Evolutionary conservation across 1,140 invertebrate genomes (phyloP).

Genomic region (Drosophila lini): DNA sequence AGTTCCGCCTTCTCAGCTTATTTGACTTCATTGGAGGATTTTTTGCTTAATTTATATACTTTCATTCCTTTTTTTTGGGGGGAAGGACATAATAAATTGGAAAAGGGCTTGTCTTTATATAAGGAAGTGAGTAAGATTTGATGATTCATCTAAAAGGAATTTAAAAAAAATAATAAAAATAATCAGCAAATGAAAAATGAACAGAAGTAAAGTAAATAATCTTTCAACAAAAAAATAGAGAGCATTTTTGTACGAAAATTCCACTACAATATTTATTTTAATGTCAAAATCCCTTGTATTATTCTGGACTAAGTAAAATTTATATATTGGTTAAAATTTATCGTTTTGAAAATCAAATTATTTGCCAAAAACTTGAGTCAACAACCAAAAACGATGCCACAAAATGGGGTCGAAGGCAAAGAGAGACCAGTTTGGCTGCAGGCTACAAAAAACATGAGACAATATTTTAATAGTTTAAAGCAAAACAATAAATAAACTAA

Average conservation of each 20-base stretch:
- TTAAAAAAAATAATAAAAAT: not conserved
- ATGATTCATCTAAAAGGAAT: not conserved
- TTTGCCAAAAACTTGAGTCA: conserved; percentile 83
- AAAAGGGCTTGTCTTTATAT: not conserved
- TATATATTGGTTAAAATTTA: conserved; percentile 71
- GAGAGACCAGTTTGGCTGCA: conserved; percentile 28
- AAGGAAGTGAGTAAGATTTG: not conserved
- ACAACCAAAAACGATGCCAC: conserved; percentile 80
- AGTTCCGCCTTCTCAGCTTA: conserved; percentile 71
- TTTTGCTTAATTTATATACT: conserved; percentile 70
- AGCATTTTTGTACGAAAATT: not conserved
- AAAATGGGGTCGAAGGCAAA: conserved; percentile 54
- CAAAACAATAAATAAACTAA: conserved; percentile 82
- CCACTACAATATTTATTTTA: not conserved
- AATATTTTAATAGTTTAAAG: conserved; percentile 84
- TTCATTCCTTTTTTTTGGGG: conserved; percentile 38
- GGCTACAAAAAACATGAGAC: conserved; percentile 55
- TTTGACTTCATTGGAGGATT: conserved; percentile 40
- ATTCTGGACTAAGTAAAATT: conserved; percentile 65
- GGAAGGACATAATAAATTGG: conserved; percentile 19
- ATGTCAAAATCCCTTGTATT: not conserved
- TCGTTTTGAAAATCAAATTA: conserved; percentile 79
- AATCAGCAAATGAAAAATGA: not conserved
- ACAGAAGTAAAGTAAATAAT: too few species aligned
- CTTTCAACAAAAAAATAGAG: too few species aligned